Evolutionary conservation across 2,888 invertebrate species (phyloP).

Genomic region (Cephus spinipes): DNA sequence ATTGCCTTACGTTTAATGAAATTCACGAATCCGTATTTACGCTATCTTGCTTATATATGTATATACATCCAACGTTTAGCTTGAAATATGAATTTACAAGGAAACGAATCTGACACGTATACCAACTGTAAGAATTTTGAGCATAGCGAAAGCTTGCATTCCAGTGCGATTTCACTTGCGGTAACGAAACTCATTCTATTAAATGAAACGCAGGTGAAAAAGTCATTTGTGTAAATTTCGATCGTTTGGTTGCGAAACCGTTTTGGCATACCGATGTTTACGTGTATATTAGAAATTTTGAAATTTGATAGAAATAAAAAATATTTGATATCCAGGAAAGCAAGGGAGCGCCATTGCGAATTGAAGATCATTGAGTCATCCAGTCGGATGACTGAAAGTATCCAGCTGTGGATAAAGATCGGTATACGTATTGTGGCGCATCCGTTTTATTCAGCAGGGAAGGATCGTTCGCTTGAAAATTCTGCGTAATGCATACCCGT

Average conservation of each 20-base stretch:
- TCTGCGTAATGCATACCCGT: background rate
- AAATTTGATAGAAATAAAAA: background rate
- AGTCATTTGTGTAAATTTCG: background rate
- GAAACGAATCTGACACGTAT: background rate
- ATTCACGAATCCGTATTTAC: background rate
- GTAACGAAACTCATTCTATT: background rate
- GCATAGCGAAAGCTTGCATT: background rate
- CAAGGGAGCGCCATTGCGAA: background rate
- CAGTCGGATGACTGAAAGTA: background rate
- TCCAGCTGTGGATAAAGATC: background rate
- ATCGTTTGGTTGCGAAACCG: background rate
- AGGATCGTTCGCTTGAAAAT: background rate
- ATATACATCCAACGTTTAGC: background rate
- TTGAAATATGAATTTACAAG: background rate
- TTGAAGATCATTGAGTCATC: background rate
- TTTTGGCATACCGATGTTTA: background rate
- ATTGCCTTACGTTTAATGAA: background rate
- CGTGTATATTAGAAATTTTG: background rate
- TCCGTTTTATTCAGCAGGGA: background rate
- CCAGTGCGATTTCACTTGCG: background rate
- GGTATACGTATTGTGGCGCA: background rate
- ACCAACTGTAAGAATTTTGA: background rate
- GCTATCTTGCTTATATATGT: background rate
- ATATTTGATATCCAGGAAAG: background rate
- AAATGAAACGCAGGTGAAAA: background rate